Percentiles rank a stretch among this genome's conserved stretches.
Evolutionary conservation across 2,797 vertebrate species (phyloP).

Genomic region (Chelonia mydas): DNA sequence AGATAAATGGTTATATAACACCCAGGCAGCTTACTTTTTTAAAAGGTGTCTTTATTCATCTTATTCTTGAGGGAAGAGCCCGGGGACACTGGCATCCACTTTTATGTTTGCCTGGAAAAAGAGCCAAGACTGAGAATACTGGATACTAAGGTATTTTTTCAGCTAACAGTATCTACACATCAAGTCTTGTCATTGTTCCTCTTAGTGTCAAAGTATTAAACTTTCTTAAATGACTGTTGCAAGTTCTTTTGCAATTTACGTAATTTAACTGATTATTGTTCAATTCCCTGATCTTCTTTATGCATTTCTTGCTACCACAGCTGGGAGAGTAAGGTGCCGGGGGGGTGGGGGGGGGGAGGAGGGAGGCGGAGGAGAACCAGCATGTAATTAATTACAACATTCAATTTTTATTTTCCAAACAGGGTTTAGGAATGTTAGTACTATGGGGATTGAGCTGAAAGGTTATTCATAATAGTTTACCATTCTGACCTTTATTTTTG

Average conservation of each 20-base stretch:
- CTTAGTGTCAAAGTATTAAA: neutral
- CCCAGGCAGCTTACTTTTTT: neutral
- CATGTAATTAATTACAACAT: neutral
- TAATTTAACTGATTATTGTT: neutral
- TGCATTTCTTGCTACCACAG: neutral
- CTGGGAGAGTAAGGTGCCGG: neutral
- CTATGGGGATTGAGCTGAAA: constrained; percentile 55
- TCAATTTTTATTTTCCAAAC: constrained; percentile 60
- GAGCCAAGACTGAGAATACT: neutral
- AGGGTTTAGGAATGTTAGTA: constrained; percentile 61
- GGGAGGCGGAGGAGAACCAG: neutral
- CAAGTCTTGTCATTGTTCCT: neutral
- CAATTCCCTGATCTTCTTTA: neutral
- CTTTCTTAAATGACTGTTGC: neutral
- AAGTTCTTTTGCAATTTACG: constrained; percentile 7
- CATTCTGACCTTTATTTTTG: constrained; percentile 56
- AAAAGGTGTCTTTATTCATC: neutral
- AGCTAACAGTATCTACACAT: neutral
- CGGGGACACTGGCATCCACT: neutral
- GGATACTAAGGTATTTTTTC: neutral
- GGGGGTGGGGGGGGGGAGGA: rapidly evolving
- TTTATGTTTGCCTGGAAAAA: neutral
- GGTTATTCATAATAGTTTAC: constrained; percentile 45
- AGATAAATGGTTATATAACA: neutral
- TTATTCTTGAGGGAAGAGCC: neutral